These are phyloP conservation scores for Guaruba guarouba DNA, from an alignment of 2,113 vertebrate species.

Conservation along the genomic window DNA sequence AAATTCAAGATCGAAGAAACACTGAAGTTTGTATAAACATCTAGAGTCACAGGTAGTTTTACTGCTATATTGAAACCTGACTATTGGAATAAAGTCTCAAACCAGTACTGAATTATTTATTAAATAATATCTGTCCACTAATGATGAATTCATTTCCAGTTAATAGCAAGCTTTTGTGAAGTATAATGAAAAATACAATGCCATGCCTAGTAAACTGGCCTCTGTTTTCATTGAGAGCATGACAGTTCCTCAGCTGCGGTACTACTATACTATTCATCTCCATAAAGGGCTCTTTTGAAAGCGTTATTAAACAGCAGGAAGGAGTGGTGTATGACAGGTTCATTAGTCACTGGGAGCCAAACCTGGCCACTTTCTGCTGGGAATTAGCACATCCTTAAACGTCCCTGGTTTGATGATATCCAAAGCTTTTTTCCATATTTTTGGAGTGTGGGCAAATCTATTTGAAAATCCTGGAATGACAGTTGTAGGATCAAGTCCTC, in stretches of 20 bases:
- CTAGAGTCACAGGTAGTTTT: background rate
- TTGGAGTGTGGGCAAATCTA: slow-evolving; percentile 37
- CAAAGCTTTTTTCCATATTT: background rate
- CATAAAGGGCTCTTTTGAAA: slow-evolving; percentile 67
- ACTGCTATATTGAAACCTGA: background rate
- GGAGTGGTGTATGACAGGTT: slow-evolving; percentile 70
- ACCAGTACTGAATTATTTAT: slow-evolving; percentile 20
- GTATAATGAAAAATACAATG: slow-evolving; percentile 69
- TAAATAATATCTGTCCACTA: slow-evolving; percentile 60
- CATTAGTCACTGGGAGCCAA: slow-evolving; percentile 75
- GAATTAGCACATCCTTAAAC: slow-evolving; percentile 73
- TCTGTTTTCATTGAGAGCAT: slow-evolving; percentile 66
- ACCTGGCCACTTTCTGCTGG: slow-evolving; percentile 70
- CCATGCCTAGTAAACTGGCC: slow-evolving; percentile 58
- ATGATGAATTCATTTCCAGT: slow-evolving; percentile 69
- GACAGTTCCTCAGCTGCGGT: slow-evolving; percentile 68
- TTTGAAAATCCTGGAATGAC: background rate
- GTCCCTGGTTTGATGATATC: slow-evolving; percentile 35
- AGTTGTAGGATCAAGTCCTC: background rate
- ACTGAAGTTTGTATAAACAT: background rate
- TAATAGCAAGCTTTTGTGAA: slow-evolving; percentile 66
- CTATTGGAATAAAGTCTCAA: background rate
- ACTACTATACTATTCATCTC: slow-evolving; percentile 70
- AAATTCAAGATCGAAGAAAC: background rate
- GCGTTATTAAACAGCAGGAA: slow-evolving; percentile 75